These are phyloP conservation scores for Anguilla marmorata DNA, from an alignment of 2,797 vertebrate genomes.

Conservation along the genomic window DNA sequence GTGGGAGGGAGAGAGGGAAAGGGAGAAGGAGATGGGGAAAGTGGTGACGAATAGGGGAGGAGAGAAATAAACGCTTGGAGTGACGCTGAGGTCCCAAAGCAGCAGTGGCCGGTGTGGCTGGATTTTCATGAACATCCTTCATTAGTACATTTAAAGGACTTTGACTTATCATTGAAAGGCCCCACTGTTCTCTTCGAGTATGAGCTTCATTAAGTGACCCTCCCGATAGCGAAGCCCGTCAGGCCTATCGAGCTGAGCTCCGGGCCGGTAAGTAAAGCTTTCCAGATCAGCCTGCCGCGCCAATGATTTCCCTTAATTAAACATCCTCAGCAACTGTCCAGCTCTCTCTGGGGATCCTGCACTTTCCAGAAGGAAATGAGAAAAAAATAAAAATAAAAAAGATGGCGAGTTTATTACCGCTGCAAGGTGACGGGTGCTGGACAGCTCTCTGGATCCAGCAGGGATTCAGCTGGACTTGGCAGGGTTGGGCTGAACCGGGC, in stretches of 20 bases:
- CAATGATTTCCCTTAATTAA: slow-evolving; percentile 21
- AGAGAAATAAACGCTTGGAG: background rate
- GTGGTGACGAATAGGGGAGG: background rate
- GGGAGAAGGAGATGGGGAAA: background rate
- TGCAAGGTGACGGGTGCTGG: background rate
- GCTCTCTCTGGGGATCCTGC: background rate
- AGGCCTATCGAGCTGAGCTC: background rate
- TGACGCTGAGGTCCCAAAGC: background rate
- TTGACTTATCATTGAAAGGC: background rate
- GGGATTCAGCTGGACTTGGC: background rate
- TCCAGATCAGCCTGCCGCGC: background rate
- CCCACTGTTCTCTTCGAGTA: background rate
- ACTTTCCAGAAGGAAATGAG: background rate
- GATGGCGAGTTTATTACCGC: background rate
- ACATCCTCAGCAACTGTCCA: background rate
- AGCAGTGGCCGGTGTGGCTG: background rate
- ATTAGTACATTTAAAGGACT: background rate
- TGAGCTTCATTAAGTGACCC: background rate
- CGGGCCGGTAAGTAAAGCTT: slow-evolving; percentile 1
- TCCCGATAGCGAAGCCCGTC: background rate
- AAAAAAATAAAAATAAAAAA: background rate
- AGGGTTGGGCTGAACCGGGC: background rate
- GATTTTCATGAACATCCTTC: background rate
- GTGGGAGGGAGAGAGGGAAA: background rate
- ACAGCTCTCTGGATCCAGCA: background rate